Percentiles rank a stretch among this genome's conserved stretches.
These are phyloP conservation scores for Gambelia wislizenii DNA, from an alignment of 2,797 vertebrate species.

Conservation along the genomic window DNA sequence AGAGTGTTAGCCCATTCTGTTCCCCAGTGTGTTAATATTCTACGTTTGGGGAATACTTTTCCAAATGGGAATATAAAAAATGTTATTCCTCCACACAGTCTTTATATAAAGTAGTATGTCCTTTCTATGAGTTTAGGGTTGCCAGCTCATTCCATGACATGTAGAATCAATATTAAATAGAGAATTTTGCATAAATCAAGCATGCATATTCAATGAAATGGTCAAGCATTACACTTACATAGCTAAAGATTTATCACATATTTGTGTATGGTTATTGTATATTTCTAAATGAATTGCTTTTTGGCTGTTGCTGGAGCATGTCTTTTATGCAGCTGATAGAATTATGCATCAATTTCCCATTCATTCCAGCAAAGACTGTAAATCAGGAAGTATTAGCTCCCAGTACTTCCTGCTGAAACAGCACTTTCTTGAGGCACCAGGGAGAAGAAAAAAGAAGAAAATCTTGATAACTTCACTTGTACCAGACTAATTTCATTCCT, in stretches of 20 bases:
- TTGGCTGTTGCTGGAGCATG: constrained; percentile 11
- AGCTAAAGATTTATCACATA: not conserved
- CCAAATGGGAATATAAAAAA: not conserved
- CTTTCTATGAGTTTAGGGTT: not conserved
- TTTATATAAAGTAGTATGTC: not conserved
- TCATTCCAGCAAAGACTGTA: not conserved
- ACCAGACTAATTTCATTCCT: not conserved
- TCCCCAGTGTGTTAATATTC: not conserved
- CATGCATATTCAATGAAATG: not conserved
- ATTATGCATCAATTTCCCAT: constrained; percentile 3
- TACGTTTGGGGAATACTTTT: not conserved
- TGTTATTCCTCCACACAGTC: not conserved
- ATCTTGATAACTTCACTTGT: not conserved
- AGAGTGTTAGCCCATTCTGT: not conserved
- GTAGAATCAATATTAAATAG: not conserved
- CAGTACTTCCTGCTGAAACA: not conserved
- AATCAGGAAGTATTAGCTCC: not conserved
- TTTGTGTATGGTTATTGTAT: constrained; percentile 9
- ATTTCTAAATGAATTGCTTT: not conserved
- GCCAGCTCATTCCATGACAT: not conserved
- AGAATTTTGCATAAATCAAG: not conserved
- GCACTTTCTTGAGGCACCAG: not conserved
- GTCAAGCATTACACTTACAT: not conserved
- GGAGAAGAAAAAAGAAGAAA: not conserved
- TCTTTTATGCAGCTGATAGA: constrained; percentile 38